These are phyloP conservation scores for Zaprionus inermis DNA, from an alignment of 1,140 invertebrate species.

Conservation along the genomic window DNA sequence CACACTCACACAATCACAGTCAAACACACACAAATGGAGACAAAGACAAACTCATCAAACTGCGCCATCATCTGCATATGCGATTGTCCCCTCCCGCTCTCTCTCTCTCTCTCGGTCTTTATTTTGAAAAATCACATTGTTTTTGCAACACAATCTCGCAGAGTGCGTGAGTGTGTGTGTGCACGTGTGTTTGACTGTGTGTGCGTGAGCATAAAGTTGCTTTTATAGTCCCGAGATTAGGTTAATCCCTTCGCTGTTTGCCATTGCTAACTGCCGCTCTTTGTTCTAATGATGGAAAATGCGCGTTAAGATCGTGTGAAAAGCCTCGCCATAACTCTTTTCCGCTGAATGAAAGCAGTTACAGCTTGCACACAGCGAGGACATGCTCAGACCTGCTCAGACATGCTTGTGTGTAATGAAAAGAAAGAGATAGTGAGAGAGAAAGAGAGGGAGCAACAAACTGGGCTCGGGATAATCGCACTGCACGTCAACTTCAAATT, in stretches of 20 bases:
- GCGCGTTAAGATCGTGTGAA: constrained; percentile 66
- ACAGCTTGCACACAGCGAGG: constrained; percentile 58
- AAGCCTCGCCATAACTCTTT: constrained; percentile 76
- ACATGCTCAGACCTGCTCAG: constrained; percentile 38
- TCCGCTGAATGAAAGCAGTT: constrained; percentile 71
- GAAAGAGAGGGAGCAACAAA: constrained; percentile 17
- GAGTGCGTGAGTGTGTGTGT: constrained; percentile 11
- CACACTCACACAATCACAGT: constrained; percentile 27
- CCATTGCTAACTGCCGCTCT: constrained; percentile 70
- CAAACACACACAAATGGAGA: constrained; percentile 31
- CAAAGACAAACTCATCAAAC: constrained; percentile 76
- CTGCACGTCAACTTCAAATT: constrained; percentile 36
- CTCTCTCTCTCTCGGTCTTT: constrained; percentile 38
- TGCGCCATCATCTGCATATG: constrained; percentile 77
- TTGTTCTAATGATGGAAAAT: constrained; percentile 78
- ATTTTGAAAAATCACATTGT: constrained; percentile 74
- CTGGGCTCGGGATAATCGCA: constrained; percentile 3
- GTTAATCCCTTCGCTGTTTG: constrained; percentile 75
- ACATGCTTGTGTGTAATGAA: constrained; percentile 58
- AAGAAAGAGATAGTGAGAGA: constrained; percentile 6
- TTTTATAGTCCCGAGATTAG: constrained; percentile 79
- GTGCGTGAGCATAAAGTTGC: constrained; percentile 67
- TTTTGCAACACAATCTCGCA: constrained; percentile 53
- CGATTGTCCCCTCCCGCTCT: constrained; percentile 51
- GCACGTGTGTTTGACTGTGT: constrained; percentile 11